A percentile compares a stretch with the other conserved stretches of the same genome.
Conservation (phyloP, 2,888 invertebrate genomes). For the Diloba caeruleocephala region DNA sequence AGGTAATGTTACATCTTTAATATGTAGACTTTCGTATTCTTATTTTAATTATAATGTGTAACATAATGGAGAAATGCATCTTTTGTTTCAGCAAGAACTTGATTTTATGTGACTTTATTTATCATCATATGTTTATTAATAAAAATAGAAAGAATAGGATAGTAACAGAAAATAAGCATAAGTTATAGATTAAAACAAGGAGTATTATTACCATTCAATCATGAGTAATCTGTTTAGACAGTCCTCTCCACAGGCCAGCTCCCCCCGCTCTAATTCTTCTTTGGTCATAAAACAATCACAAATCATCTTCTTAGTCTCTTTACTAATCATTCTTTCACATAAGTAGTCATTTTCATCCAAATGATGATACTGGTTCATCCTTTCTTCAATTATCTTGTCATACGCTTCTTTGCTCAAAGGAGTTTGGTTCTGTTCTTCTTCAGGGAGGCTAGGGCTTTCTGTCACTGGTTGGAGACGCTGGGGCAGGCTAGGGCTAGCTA, state of each 20-base stretch:
- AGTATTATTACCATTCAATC: constrained; percentile 96
- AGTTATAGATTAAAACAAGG: constrained; percentile 1
- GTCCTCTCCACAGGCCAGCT: constrained; percentile 97
- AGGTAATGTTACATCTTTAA: constrained; percentile 30
- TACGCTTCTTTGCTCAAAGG: constrained; percentile 79
- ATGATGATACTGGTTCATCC: constrained; percentile 93
- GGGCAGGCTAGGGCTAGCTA: constrained; percentile 77
- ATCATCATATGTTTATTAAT: too few species aligned
- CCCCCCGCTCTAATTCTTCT: constrained; percentile 95
- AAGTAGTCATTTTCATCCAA: constrained; percentile 96
- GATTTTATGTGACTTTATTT: too few species aligned
- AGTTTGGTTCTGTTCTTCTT: constrained; percentile 60
- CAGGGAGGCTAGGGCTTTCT: constrained; percentile 63
- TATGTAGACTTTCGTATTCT: background rate
- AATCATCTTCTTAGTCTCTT: constrained; percentile 97
- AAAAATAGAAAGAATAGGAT: background rate
- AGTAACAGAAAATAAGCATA: too few species aligned
- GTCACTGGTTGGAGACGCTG: constrained; percentile 67
- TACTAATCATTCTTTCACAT: constrained; percentile 95
- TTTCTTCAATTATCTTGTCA: constrained; percentile 85
- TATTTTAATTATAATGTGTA: too few species aligned
- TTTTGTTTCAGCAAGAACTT: too few species aligned
- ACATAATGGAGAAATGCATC: too few species aligned
- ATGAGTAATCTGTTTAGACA: constrained; percentile 99
- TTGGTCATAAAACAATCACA: constrained; percentile 98